A percentile compares a stretch with the other conserved stretches of the same genome.
phyloP scores from a whole-genome alignment of 1,140 invertebrate species.

The Hyles euphorbiae region DNA sequence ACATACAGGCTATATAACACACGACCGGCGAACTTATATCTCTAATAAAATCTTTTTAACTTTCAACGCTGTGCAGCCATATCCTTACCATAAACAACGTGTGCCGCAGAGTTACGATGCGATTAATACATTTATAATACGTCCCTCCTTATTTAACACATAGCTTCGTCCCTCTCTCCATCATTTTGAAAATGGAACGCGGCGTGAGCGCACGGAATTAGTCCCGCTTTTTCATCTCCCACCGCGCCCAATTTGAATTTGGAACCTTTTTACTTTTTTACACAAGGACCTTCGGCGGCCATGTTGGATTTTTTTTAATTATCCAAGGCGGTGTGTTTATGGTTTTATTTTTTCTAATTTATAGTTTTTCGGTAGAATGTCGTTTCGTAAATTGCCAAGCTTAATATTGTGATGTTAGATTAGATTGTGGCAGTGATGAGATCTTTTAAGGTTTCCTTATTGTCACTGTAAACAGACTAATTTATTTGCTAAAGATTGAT shows the following conservation, averaged over 20 bases:
- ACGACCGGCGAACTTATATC: neutral
- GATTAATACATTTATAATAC: constrained; percentile 70
- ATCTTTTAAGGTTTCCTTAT: too few species aligned
- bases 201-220: constrained; percentile 67
- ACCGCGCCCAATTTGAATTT: constrained; percentile 65
- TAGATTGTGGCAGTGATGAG: too few species aligned
- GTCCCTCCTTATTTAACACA: constrained; percentile 31
- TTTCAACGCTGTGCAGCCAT: too few species aligned
- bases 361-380: constrained; percentile 5
- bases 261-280: constrained; percentile 22
- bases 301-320: constrained; percentile 50
- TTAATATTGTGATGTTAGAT: neutral
- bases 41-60: neutral
- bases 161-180: constrained; percentile 30
- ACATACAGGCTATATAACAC: too few species aligned
- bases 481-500: too few species aligned
- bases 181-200: constrained; percentile 68
- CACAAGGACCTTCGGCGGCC: constrained; percentile 50
- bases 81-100: constrained; percentile 48
- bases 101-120: constrained; percentile 57
- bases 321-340: constrained; percentile 6
- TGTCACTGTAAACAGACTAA: too few species aligned
- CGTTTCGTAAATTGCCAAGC: constrained; percentile 3
- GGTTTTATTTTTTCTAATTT: neutral
- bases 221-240: constrained; percentile 66